Conservation (phyloP, 2,888 invertebrate species). For the Drosophila seclusa region DNA sequence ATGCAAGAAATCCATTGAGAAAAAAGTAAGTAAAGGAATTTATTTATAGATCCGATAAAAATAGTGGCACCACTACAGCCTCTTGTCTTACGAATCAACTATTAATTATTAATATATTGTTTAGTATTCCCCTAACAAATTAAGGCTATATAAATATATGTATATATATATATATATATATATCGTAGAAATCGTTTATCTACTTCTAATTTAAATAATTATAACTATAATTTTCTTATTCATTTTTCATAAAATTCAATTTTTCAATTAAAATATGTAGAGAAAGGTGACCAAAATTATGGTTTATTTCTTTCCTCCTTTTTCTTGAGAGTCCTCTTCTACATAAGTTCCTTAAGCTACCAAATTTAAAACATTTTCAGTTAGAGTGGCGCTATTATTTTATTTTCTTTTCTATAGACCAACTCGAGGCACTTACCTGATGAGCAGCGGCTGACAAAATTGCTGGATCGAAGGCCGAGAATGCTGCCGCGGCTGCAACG, state of each 20-base stretch:
- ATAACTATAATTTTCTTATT: no score
- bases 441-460: slow-evolving; percentile 92
- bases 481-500: slow-evolving; percentile 86
- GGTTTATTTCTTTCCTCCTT: no score
- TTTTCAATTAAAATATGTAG: no score
- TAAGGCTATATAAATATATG: no score
- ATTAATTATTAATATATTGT: background rate
- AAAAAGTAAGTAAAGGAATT: no score
- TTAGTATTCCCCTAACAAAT: no score
- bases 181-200: background rate
- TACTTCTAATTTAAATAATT: background rate
- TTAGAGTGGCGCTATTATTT: background rate
- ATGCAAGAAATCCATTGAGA: background rate
- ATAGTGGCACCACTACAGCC: background rate
- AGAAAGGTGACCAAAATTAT: no score
- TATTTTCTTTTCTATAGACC: background rate
- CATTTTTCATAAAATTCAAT: background rate
- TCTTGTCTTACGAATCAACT: no score
- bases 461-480: slow-evolving; percentile 94
- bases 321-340: background rate
- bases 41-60: background rate
- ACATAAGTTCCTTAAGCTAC: no score
- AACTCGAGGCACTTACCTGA: slow-evolving; percentile 86
- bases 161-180: background rate
- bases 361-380: background rate